Percentiles rank a stretch among this genome's conserved stretches.
Conservation (phyloP, 1,140 invertebrate species). For the Homalodisca vitripennis region DNA sequence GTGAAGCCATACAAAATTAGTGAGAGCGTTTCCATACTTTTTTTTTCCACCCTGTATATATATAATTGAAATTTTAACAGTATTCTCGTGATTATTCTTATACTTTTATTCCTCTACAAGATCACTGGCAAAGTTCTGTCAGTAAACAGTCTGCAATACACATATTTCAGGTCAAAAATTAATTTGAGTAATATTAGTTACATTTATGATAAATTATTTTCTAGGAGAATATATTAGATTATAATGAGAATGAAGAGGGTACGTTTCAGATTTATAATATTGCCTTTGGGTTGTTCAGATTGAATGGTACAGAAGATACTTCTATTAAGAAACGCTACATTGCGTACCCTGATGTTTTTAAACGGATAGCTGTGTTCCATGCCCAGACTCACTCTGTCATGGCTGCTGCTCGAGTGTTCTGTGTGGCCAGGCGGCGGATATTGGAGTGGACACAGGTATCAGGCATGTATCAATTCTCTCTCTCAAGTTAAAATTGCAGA, state of each 20-base stretch:
- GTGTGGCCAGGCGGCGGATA: background rate
- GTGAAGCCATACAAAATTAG: too few species aligned
- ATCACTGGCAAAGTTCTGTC: background rate
- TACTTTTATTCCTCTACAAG: background rate
- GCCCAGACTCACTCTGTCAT: slow-evolving; percentile 6
- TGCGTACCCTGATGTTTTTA: background rate
- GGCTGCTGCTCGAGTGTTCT: background rate
- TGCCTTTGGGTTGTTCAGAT: background rate
- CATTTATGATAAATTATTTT: background rate
- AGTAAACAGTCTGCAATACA: background rate
- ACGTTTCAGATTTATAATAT: background rate
- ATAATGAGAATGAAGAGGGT: background rate
- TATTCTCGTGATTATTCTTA: too few species aligned
- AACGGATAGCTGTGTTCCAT: background rate
- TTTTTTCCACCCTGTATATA: too few species aligned
- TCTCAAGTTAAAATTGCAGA: too few species aligned
- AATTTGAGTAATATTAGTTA: background rate
- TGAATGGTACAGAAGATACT: background rate
- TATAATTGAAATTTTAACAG: too few species aligned
- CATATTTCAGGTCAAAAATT: background rate
- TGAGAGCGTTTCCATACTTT: too few species aligned
- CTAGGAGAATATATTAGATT: background rate
- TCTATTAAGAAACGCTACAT: slow-evolving; percentile 1
- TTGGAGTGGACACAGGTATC: background rate
- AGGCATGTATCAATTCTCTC: too few species aligned